Conservation (phyloP, 2,113 vertebrate species). For the Leiothrix lutea region DNA sequence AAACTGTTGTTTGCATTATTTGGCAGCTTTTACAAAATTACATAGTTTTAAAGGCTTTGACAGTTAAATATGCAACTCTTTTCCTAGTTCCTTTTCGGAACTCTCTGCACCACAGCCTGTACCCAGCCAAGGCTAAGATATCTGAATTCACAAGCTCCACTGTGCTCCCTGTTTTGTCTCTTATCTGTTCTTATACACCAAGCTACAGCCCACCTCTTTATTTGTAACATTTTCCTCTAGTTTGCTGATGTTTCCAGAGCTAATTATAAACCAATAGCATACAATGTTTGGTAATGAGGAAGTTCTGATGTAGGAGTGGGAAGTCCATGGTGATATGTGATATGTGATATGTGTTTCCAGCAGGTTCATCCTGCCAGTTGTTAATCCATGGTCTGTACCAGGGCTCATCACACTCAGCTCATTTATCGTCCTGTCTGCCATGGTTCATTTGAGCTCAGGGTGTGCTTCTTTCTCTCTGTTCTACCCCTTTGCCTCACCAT, state of each 20-base stretch:
- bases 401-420: not conserved
- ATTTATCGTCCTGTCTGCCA: too few species aligned
- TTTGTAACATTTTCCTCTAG: not conserved
- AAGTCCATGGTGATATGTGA: not conserved
- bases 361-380: not conserved
- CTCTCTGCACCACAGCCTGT: too few species aligned
- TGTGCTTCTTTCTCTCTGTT: not conserved
- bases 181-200: too few species aligned
- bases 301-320: not conserved
- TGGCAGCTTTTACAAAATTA: too few species aligned
- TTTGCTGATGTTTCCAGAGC: not conserved
- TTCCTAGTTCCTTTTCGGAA: too few species aligned
- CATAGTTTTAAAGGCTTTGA: too few species aligned
- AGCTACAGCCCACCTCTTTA: not conserved
- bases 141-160: too few species aligned
- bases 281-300: not conserved
- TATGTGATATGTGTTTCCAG: not conserved
- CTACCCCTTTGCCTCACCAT: not conserved
- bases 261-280: not conserved
- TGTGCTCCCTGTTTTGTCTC: too few species aligned
- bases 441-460: not conserved
- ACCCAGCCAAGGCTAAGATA: too few species aligned
- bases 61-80: too few species aligned
- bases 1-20: too few species aligned
- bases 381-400: not conserved